phyloP scores from a whole-genome alignment of 2,797 vertebrate species.

The Phyllotis vaccarum region DNA sequence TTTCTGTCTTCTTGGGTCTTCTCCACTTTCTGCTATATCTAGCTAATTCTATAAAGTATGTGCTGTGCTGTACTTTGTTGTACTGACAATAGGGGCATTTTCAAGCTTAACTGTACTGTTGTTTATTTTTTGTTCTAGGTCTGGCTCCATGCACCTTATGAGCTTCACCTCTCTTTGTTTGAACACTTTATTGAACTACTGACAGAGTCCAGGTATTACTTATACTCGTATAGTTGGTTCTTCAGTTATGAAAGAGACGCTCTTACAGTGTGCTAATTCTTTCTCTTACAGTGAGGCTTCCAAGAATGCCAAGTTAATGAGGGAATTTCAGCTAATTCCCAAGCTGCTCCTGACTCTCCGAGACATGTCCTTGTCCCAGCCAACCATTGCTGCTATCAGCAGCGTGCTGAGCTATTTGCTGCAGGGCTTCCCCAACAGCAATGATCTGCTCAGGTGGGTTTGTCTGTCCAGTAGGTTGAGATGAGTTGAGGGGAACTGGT shows the following conservation, averaged over 20 bases:
- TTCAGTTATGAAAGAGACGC: not conserved
- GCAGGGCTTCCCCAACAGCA: constrained; percentile 96
- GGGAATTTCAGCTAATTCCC: constrained; percentile 98
- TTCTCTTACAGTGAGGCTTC: constrained; percentile 93
- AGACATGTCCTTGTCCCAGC: constrained; percentile 96
- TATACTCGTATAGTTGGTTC: not conserved
- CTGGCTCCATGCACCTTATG: constrained; percentile 99
- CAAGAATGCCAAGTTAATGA: constrained; percentile 96
- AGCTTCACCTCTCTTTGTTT: constrained; percentile 98
- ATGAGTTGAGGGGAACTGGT: not conserved
- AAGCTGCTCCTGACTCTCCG: constrained; percentile 95
- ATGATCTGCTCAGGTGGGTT: constrained; percentile 95
- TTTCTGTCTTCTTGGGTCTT: not conserved
- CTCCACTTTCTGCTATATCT: not conserved
- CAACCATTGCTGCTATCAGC: constrained; percentile 96
- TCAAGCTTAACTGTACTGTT: not conserved
- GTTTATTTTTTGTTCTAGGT: constrained; percentile 90
- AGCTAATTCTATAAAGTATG: not conserved
- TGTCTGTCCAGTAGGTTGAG: not conserved
- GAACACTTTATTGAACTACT: constrained; percentile 99
- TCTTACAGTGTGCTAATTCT: not conserved
- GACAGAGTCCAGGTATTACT: constrained; percentile 96
- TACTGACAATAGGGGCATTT: not conserved
- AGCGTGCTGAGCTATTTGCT: constrained; percentile 97
- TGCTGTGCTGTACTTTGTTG: not conserved